A percentile compares a stretch with the other conserved stretches of the same genome.
Conservation (phyloP, 2,113 vertebrate genomes). For the Dromas ardeola region DNA sequence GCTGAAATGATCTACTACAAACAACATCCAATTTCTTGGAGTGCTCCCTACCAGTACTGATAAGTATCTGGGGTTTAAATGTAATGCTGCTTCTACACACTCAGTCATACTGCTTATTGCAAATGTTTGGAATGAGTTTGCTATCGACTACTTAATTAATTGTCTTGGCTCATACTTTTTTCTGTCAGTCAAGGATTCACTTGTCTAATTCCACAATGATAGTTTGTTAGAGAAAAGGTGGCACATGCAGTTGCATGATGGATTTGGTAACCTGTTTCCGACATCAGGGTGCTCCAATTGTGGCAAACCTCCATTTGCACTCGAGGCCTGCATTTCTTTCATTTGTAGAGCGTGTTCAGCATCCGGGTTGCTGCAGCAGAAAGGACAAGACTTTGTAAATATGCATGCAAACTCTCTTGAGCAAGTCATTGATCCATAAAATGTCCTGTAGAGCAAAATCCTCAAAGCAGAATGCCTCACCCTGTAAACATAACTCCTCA, state of each 20-base stretch:
- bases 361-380: neutral
- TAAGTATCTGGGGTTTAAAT: constrained; percentile 52
- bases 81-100: constrained; percentile 1
- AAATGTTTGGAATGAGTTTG: constrained; percentile 47
- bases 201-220: neutral
- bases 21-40: constrained; percentile 51
- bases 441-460: constrained; percentile 7
- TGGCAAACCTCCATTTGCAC: neutral
- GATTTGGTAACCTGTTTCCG: neutral
- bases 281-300: neutral
- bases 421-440: constrained; percentile 39
- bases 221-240: neutral
- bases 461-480: neutral
- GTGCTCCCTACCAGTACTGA: constrained; percentile 62
- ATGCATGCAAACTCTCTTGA: neutral
- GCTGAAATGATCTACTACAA: constrained; percentile 66
- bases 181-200: constrained; percentile 38
- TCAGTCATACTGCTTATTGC: constrained; percentile 23
- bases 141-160: constrained; percentile 64
- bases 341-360: neutral
- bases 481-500: neutral
- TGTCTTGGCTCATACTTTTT: constrained; percentile 21
- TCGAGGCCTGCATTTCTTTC: neutral
- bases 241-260: neutral
- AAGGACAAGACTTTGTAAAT: constrained; percentile 2